These are phyloP conservation scores for Saccostrea cuccullata DNA, from an alignment of 1,140 invertebrate genomes.

Conservation along the genomic window DNA sequence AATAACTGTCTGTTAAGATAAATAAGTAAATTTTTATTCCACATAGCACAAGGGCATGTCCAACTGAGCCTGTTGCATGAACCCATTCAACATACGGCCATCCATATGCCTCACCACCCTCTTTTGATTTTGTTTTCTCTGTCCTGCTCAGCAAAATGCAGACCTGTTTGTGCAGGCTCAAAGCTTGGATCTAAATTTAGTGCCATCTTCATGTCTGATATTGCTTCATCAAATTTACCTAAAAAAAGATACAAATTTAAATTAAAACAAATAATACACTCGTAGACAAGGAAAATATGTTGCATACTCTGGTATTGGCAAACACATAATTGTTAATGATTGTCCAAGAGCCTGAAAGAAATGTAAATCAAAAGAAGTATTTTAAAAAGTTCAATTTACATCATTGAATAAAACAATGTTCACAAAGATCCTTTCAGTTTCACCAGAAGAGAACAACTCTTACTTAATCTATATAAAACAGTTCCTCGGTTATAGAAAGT, in stretches of 20 bases:
- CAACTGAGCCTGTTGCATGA: too few relatives aligned
- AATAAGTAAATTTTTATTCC: too few relatives aligned
- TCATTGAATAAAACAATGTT: too few relatives aligned
- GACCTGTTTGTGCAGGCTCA: constrained; percentile 65
- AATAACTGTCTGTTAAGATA: too few relatives aligned
- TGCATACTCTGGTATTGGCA: too few relatives aligned
- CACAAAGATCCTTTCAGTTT: too few relatives aligned
- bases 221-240: constrained; percentile 74
- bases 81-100: too few relatives aligned
- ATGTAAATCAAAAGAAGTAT: too few relatives aligned
- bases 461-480: constrained; percentile 76
- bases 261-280: neutral
- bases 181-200: constrained; percentile 70
- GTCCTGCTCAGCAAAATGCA: constrained; percentile 55
- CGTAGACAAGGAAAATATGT: neutral
- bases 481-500: constrained; percentile 78
- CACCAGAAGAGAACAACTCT: neutral
- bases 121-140: constrained; percentile 23
- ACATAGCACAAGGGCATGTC: too few relatives aligned
- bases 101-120: neutral
- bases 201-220: constrained; percentile 73
- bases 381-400: too few relatives aligned
- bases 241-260: constrained; percentile 46
- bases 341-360: too few relatives aligned
- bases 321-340: too few relatives aligned